A percentile compares a stretch with the other conserved stretches of the same genome.
Evolutionary conservation across 2,888 invertebrate species (phyloP).

Genomic region (Pediacus dermestoides): DNA sequence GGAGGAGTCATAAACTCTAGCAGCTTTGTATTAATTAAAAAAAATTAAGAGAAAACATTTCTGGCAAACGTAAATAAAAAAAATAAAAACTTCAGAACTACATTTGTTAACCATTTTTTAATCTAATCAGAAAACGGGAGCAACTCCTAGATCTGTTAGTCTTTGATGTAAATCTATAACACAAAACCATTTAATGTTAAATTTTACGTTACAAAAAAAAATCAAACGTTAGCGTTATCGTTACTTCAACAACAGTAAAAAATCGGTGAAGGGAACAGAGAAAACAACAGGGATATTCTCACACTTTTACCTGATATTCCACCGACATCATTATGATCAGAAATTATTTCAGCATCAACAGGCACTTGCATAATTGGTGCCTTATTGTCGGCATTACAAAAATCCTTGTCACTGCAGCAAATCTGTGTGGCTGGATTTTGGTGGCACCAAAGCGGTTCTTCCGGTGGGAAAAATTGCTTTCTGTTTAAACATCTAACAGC

Average conservation of each 20-base stretch:
- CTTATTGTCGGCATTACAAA: conserved; percentile 53
- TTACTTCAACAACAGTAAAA: background rate
- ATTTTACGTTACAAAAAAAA: background rate
- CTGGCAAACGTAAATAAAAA: no score
- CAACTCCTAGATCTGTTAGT: no score
- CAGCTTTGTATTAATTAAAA: no score
- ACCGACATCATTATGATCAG: conserved; percentile 17
- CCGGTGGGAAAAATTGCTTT: conserved; percentile 57
- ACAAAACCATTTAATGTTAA: no score
- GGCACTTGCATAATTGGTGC: conserved; percentile 1
- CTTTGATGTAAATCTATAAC: no score
- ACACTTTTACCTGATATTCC: conserved; percentile 37
- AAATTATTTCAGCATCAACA: conserved; percentile 13
- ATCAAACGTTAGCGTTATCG: conserved; percentile 3
- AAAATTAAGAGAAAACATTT: no score
- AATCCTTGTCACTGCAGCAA: conserved; percentile 58
- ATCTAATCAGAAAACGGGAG: no score
- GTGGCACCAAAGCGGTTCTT: conserved; percentile 54
- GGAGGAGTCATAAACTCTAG: no score
- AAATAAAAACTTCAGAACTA: no score
- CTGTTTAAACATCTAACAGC: conserved; percentile 45
- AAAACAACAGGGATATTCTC: conserved; percentile 18
- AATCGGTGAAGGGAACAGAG: conserved; percentile 4
- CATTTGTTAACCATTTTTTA: no score
- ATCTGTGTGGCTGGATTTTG: conserved; percentile 44